These are phyloP conservation scores for Caenorhabditis inopinata DNA, from an alignment of 1,140 invertebrate species.

Conservation along the genomic window DNA sequence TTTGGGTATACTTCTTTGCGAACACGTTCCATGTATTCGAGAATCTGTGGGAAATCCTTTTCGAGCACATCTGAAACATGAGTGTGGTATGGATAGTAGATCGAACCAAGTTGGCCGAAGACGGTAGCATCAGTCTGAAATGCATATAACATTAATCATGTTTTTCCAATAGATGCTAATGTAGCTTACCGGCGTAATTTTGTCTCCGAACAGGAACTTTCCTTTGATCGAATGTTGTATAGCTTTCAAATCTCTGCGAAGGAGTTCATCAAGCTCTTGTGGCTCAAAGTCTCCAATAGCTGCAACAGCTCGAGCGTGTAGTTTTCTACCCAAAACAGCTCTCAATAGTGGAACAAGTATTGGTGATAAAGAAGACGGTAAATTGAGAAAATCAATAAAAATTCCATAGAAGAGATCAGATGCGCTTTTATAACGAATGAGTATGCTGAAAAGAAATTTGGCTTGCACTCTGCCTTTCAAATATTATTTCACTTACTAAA, in stretches of 20 bases:
- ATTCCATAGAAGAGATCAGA: background rate
- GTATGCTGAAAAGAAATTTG: background rate
- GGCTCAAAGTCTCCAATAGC: constrained; percentile 5
- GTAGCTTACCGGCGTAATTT: constrained; percentile 28
- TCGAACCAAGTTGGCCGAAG: constrained; percentile 12
- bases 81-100: constrained; percentile 1
- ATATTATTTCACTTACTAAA: background rate
- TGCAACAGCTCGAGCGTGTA: background rate
- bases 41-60: background rate
- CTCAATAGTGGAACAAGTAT: background rate
- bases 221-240: background rate
- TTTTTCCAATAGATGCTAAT: background rate
- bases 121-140: constrained; percentile 40
- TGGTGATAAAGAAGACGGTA: background rate
- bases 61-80: background rate
- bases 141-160: background rate
- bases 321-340: background rate
- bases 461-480: too few species aligned
- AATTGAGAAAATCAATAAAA: background rate
- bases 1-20: background rate
- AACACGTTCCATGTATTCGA: background rate
- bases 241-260: constrained; percentile 31
- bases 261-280: background rate
- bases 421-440: background rate
- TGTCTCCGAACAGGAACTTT: constrained; percentile 42